Percentiles rank a stretch among this genome's conserved stretches.
phyloP scores from a whole-genome alignment of 1,140 invertebrate genomes.

The Ruditapes philippinarum region DNA sequence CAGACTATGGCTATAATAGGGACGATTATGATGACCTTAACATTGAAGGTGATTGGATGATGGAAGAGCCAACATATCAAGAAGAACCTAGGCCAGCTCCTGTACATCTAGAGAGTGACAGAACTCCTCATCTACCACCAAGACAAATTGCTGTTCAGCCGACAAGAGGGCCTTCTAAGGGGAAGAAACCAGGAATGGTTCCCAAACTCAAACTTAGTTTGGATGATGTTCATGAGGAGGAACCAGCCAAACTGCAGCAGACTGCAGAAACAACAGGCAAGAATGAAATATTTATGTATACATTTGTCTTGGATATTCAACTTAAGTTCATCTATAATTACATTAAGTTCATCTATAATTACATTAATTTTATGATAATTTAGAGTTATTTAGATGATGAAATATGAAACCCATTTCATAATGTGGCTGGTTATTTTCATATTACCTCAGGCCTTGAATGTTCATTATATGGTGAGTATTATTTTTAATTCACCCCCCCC shows the following conservation, averaged over 20 bases:
- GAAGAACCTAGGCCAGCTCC: background rate
- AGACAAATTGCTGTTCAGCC: conserved; percentile 23
- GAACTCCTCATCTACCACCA: background rate
- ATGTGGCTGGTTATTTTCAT: too few species aligned
- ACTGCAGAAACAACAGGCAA: conserved; percentile 74
- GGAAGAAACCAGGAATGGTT: conserved; percentile 33
- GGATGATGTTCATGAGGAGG: conserved; percentile 59
- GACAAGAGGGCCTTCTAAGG: background rate
- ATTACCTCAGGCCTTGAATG: too few species aligned
- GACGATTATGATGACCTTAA: conserved; percentile 50
- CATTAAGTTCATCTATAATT: too few species aligned
- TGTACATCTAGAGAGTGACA: background rate
- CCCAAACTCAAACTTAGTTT: conserved; percentile 36
- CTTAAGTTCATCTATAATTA: too few species aligned
- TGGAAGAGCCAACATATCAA: background rate
- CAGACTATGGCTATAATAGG: conserved; percentile 6
- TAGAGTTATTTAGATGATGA: too few species aligned
- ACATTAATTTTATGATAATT: too few species aligned
- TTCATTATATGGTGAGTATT: too few species aligned
- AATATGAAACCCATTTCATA: too few species aligned
- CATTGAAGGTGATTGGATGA: conserved; percentile 39
- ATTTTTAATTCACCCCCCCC: too few species aligned
- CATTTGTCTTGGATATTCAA: too few species aligned
- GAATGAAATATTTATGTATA: too few species aligned
- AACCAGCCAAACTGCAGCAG: conserved; percentile 61